Percentiles rank a stretch among this genome's conserved stretches.
Conservation (phyloP, 2,797 vertebrate genomes). For the Gorsachius magnificus region DNA sequence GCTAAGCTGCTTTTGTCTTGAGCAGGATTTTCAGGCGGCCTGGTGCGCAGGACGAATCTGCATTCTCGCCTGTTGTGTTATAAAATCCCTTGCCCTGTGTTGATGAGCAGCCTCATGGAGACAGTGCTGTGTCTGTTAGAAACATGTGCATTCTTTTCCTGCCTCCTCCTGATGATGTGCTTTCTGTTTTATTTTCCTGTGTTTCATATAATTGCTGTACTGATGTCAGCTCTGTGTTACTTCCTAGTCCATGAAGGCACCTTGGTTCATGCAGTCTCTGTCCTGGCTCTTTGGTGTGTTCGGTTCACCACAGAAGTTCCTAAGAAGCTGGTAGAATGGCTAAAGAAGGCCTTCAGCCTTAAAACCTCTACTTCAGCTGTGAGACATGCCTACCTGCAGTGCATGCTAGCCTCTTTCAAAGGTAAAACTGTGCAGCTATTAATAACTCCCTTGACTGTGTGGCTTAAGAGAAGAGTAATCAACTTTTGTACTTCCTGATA, state of each 20-base stretch:
- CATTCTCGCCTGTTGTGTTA: neutral
- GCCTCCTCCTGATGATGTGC: neutral
- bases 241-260: conserved; percentile 92
- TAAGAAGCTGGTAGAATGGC: conserved; percentile 86
- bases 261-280: conserved; percentile 89
- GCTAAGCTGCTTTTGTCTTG: neutral
- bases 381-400: conserved; percentile 94
- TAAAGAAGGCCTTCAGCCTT: conserved; percentile 94
- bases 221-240: neutral
- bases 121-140: neutral
- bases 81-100: neutral
- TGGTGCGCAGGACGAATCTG: neutral
- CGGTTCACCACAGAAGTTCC: conserved; percentile 90
- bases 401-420: conserved; percentile 91
- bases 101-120: neutral
- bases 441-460: neutral
- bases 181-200: neutral
- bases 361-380: conserved; percentile 93
- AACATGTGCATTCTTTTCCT: neutral
- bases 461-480: neutral
- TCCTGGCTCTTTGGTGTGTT: conserved; percentile 90
- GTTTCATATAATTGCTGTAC: neutral
- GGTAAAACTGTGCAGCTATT: conserved; percentile 74
- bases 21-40: neutral
- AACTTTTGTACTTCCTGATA: neutral